Percentiles rank a stretch among this genome's conserved stretches.
phyloP scores from a whole-genome alignment of 1,140 invertebrate genomes.

The Coptotermes formosanus region DNA sequence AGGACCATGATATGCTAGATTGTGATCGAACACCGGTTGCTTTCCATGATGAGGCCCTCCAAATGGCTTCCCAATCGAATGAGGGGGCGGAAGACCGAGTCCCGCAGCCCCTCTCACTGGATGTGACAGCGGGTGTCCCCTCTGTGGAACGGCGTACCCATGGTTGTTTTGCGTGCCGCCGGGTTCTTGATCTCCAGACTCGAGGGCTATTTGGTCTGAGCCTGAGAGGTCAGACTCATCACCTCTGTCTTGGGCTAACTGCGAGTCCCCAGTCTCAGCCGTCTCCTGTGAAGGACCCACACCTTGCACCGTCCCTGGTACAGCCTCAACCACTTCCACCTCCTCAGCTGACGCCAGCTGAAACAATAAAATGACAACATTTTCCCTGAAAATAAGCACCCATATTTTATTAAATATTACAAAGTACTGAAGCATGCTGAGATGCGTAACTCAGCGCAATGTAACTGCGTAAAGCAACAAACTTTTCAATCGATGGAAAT shows the following conservation, averaged over 20 bases:
- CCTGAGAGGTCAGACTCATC: conserved; percentile 42
- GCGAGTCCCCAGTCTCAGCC: conserved; percentile 39
- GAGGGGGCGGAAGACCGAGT: conserved; percentile 46
- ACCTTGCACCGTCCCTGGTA: conserved; percentile 54
- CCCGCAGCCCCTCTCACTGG: conserved; percentile 32
- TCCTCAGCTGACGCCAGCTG: conserved; percentile 57
- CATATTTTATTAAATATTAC: no score
- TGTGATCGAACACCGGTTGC: conserved; percentile 46
- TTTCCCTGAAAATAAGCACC: neutral
- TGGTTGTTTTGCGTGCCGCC: conserved; percentile 35
- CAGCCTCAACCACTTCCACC: conserved; percentile 62
- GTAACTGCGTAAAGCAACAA: no score
- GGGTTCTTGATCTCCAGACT: conserved; percentile 36
- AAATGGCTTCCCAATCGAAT: conserved; percentile 40
- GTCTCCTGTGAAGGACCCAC: conserved; percentile 42
- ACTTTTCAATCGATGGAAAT: no score
- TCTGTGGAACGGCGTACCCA: conserved; percentile 16
- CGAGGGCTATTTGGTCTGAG: conserved; percentile 28
- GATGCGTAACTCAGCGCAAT: no score
- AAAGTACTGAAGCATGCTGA: no score
- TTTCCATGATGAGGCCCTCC: conserved; percentile 40
- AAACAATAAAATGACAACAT: conserved; percentile 37
- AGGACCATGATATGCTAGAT: conserved; percentile 64
- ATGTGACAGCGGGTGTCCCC: conserved; percentile 39
- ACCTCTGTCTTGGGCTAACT: conserved; percentile 38